Evolutionary conservation across 2,888 invertebrate genomes (phyloP).

Genomic region (Hirtodrosophila confusa): DNA sequence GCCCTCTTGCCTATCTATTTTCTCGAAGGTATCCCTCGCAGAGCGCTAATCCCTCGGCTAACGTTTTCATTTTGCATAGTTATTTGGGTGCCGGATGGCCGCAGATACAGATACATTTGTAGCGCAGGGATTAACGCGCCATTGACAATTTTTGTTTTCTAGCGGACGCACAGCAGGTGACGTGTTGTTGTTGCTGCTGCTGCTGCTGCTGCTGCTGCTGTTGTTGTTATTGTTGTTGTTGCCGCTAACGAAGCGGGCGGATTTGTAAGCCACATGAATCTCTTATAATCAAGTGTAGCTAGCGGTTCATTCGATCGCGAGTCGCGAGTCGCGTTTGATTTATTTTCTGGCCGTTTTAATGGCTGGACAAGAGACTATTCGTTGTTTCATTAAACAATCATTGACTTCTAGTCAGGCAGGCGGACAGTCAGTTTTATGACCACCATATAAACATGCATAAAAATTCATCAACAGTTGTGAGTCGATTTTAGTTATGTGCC

Average conservation of each 20-base stretch:
- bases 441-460: slow-evolving; percentile 78
- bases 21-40: slow-evolving; percentile 19
- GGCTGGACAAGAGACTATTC: slow-evolving; percentile 41
- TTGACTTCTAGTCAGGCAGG: slow-evolving; percentile 67
- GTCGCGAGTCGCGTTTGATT: slow-evolving; percentile 63
- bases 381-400: slow-evolving; percentile 75
- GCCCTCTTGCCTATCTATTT: slow-evolving; percentile 22
- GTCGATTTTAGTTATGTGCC: slow-evolving; percentile 62
- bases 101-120: slow-evolving; percentile 43
- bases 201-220: slow-evolving; percentile 8
- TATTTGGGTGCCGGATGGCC: slow-evolving; percentile 37
- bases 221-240: slow-evolving; percentile 22
- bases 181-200: slow-evolving; percentile 20
- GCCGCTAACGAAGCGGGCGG: slow-evolving; percentile 73
- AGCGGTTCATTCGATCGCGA: slow-evolving; percentile 34
- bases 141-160: slow-evolving; percentile 60
- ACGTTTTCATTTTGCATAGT: slow-evolving; percentile 55
- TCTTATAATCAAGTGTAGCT: slow-evolving; percentile 68
- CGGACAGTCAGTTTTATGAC: slow-evolving; percentile 55
- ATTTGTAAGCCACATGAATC: slow-evolving; percentile 51
- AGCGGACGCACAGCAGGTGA: slow-evolving; percentile 70
- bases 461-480: slow-evolving; percentile 72
- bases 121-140: slow-evolving; percentile 65
- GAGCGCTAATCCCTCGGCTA: slow-evolving; percentile 59
- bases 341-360: slow-evolving; percentile 68